Base-by-base conservation (phyloP, 2,113 vertebrate species). In the Corydoras maculifer region DNA sequence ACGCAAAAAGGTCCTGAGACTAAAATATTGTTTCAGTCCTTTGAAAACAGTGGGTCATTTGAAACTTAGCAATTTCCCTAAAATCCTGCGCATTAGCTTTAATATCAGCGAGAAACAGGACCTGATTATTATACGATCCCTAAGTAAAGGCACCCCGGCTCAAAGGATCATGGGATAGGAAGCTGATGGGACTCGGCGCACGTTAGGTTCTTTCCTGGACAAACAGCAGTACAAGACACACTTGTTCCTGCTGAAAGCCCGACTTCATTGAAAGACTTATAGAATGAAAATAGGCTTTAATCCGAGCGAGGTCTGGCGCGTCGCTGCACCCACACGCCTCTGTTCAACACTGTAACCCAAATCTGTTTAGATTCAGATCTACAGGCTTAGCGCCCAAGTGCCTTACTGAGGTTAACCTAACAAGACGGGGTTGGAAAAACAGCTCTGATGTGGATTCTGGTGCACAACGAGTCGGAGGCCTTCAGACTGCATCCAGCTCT, bases 261-360 rank as follows among this genome's bases (percentile, higher is more conserved):
- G 79, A 82, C 83, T 82, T 81, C 74, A 74, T 87, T 79, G 50
- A 80, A 80, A 83, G 88, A 81, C 72, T 89, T 84, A 89, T 89
- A 86, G 89, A 90, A 90, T 85, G 84, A 89, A 87, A 90, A 90
- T 86, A 90, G 81, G 77, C 77, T 78, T 78, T 89, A 89, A 90
- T 89, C 89, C 85, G 30, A 70, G 30, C 68, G 57, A 54, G 65
- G 75, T 83, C 78, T 82, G 84, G 85, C 69, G 86, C 82, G 81
- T 86, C 78, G 74, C 81, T 77, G 81, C 71, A 69, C 70, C 77
- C 73, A 70, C 75, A 70, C 77, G 65, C 65, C 82, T 78, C 80
- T 88, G 84, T 83, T 77, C 73, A 79, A 88, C 88, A 86, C 83
- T 88, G 89, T 89, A 90, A 90, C 86, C 81, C 82, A 87, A 88